phyloP scores from a whole-genome alignment of 1,140 invertebrate species.

The Oscheius sp. region DNA sequence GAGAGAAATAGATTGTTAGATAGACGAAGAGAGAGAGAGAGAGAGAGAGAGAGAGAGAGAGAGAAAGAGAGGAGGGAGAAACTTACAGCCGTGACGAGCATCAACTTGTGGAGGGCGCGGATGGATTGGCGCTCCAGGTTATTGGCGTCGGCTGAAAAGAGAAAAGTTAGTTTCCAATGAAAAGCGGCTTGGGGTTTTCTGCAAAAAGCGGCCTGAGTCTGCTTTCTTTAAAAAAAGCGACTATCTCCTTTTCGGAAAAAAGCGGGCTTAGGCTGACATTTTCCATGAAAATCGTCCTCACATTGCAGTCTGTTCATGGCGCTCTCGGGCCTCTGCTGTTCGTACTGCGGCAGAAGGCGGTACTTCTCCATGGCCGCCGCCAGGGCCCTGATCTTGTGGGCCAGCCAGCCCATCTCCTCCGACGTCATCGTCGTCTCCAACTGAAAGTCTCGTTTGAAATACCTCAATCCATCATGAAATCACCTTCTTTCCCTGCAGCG shows the following conservation, averaged over 20 bases:
- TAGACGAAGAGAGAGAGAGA: no score
- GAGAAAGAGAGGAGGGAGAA: background rate
- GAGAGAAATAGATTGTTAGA: no score
- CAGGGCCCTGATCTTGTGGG: constrained; percentile 13
- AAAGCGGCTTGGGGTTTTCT: no score
- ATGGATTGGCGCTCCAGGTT: constrained; percentile 71
- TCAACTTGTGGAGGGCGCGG: constrained; percentile 74
- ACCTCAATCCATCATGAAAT: background rate
- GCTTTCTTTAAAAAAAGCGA: no score
- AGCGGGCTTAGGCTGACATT: no score
- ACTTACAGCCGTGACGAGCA: constrained; percentile 62
- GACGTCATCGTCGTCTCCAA: background rate
- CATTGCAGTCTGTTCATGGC: background rate
- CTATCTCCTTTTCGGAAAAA: no score
- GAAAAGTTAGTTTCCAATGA: background rate
- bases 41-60: no score
- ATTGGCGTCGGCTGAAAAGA: constrained; percentile 17
- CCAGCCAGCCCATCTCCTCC: constrained; percentile 24
- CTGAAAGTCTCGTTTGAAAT: constrained; percentile 18
- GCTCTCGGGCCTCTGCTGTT: constrained; percentile 1
- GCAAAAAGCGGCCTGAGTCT: no score
- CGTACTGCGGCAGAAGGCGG: constrained; percentile 13
- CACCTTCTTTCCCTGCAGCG: background rate
- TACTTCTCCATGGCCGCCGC: constrained; percentile 28
- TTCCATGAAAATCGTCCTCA: background rate